A percentile compares a stretch with the other conserved stretches of the same genome.
phyloP scores from a whole-genome alignment of 2,888 invertebrate genomes.

The Leptopterna dolabrata region DNA sequence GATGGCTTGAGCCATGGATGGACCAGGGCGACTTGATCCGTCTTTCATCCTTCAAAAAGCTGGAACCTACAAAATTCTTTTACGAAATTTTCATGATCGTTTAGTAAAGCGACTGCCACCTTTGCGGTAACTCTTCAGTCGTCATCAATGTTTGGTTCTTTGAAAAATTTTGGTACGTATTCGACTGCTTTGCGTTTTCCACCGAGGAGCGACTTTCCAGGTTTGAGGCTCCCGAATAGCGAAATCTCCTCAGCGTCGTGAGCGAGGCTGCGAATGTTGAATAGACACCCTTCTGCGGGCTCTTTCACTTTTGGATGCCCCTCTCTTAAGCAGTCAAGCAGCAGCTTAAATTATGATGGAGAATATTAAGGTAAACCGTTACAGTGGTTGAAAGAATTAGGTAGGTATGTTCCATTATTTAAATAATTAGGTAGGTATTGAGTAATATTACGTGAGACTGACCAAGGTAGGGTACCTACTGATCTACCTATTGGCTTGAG shows the following conservation, averaged over 20 bases:
- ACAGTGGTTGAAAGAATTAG: too few species aligned
- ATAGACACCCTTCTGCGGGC: conserved; percentile 47
- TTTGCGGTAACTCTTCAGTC: conserved; percentile 7
- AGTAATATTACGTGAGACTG: too few species aligned
- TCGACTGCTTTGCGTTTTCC: background rate
- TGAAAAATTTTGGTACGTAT: conserved; percentile 32
- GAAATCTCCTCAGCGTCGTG: conserved; percentile 47
- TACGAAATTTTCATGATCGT: too few species aligned
- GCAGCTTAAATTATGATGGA: conserved; percentile 29
- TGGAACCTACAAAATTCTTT: too few species aligned
- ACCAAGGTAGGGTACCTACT: too few species aligned
- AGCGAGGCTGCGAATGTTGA: conserved; percentile 47
- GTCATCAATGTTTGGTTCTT: conserved; percentile 29
- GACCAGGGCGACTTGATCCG: too few species aligned
- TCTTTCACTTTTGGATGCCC: conserved; percentile 35
- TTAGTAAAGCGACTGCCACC: too few species aligned
- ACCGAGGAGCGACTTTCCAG: conserved; percentile 18
- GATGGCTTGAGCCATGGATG: too few species aligned
- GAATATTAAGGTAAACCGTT: background rate
- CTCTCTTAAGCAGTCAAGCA: conserved; percentile 46
- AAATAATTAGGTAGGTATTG: too few species aligned
- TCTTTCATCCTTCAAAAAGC: too few species aligned
- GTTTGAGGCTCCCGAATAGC: conserved; percentile 32
- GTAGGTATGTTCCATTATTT: too few species aligned
- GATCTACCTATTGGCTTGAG: too few species aligned